These are phyloP conservation scores for Tortrix viridana DNA, from an alignment of 2,888 invertebrate genomes.

Conservation along the genomic window DNA sequence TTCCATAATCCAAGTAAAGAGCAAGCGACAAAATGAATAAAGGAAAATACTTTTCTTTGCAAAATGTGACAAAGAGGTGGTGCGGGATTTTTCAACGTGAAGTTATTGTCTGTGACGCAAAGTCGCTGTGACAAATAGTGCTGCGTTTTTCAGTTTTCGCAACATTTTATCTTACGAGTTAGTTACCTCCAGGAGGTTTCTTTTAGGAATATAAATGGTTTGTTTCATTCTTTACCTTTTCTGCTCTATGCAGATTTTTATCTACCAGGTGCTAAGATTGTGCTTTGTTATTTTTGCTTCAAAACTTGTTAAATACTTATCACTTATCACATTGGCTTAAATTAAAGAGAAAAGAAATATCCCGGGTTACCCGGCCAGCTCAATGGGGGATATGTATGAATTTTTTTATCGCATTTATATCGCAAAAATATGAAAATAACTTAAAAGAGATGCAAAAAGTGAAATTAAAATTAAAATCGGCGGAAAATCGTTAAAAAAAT, in stretches of 20 bases:
- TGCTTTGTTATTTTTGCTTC: constrained; percentile 1
- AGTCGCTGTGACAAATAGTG: constrained; percentile 74
- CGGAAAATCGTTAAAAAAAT: no score
- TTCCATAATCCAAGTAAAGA: constrained; percentile 45
- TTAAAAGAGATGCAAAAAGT: no score
- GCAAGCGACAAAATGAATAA: constrained; percentile 68
- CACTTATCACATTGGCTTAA: no score
- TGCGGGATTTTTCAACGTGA: constrained; percentile 74
- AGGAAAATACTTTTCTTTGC: constrained; percentile 67
- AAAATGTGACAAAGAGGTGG: constrained; percentile 77
- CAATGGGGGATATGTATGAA: no score
- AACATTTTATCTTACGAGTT: constrained; percentile 70
- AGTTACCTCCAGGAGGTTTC: constrained; percentile 51
- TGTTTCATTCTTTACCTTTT: constrained; percentile 30
- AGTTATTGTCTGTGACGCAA: constrained; percentile 77
- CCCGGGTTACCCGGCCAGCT: no score
- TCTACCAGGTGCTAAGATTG: constrained; percentile 17
- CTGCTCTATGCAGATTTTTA: constrained; percentile 18
- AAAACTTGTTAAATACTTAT: no score
- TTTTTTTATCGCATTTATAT: no score
- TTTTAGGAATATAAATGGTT: constrained; percentile 38
- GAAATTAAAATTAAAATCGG: no score
- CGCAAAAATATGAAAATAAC: no score
- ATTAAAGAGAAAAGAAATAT: no score
- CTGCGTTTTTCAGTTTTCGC: constrained; percentile 66